These are phyloP conservation scores for Tipula unca DNA, from an alignment of 2,888 invertebrate genomes.

Conservation along the genomic window DNA sequence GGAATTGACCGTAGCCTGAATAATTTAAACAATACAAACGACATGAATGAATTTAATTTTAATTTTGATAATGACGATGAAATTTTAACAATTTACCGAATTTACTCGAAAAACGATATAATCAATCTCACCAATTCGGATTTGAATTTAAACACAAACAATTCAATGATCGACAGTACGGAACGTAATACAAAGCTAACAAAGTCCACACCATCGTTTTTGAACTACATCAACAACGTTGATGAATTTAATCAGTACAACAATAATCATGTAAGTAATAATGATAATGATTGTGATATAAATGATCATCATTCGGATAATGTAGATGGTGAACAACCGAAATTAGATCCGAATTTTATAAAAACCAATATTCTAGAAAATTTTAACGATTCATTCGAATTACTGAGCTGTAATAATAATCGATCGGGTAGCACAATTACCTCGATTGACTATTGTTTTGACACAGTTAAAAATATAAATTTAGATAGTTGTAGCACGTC, in stretches of 20 bases:
- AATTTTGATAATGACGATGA: slow-evolving; percentile 23
- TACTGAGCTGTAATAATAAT: slow-evolving; percentile 26
- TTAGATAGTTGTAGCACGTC: slow-evolving; percentile 29
- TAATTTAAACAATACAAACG: not conserved
- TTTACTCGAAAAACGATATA: slow-evolving; percentile 26
- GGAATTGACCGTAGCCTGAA: slow-evolving; percentile 2
- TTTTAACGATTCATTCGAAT: slow-evolving; percentile 26
- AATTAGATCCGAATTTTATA: slow-evolving; percentile 23
- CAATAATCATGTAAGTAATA: not conserved
- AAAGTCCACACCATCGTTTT: slow-evolving; percentile 15
- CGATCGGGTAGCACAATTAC: slow-evolving; percentile 27
- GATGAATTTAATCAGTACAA: not conserved
- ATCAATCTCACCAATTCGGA: slow-evolving; percentile 17
- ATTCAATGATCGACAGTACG: not conserved
- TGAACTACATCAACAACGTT: not conserved
- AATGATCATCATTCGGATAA: not conserved
- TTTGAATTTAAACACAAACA: not conserved
- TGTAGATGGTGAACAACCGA: not conserved
- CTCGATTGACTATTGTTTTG: slow-evolving; percentile 27
- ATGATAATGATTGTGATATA: not conserved
- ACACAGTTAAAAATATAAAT: slow-evolving; percentile 28
- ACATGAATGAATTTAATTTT: not conserved
- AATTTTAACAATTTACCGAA: slow-evolving; percentile 27
- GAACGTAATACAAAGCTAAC: not conserved
- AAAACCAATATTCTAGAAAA: slow-evolving; percentile 24